phyloP scores from a whole-genome alignment of 2,113 vertebrate species.

The Oxyura jamaicensis region DNA sequence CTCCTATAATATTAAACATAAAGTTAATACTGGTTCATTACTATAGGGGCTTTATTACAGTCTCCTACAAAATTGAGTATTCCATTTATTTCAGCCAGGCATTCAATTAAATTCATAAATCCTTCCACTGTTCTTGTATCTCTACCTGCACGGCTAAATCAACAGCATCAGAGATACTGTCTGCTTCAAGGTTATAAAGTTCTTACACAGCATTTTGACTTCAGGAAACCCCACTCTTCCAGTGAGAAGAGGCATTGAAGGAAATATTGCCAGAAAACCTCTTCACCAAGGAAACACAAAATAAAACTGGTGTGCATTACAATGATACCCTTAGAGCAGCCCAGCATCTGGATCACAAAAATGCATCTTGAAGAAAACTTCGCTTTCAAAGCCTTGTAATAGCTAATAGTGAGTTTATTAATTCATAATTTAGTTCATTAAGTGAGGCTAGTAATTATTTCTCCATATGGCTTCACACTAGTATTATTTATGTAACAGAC shows the following conservation, averaged over 20 bases:
- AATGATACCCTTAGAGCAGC: background rate
- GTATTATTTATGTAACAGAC: conserved; percentile 1
- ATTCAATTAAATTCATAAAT: background rate
- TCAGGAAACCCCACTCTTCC: background rate
- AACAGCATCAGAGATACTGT: background rate
- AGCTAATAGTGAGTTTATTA: conserved; percentile 2
- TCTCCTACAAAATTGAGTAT: background rate
- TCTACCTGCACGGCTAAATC: background rate
- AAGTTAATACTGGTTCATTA: background rate
- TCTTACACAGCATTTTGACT: background rate
- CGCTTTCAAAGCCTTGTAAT: background rate
- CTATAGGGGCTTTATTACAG: background rate
- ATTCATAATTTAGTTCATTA: conserved; percentile 37
- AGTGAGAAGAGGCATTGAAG: background rate
- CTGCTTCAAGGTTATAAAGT: background rate
- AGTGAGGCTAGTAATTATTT: conserved; percentile 31
- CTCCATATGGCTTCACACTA: background rate
- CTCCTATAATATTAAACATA: background rate
- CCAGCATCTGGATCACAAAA: background rate
- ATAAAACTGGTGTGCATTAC: background rate
- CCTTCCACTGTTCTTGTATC: background rate
- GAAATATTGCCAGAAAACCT: background rate
- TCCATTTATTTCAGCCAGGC: background rate
- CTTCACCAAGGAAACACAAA: background rate
- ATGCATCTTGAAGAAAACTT: background rate